Evolutionary conservation across 2,113 vertebrate species (phyloP).

Genomic region (Pantherophis guttatus): DNA sequence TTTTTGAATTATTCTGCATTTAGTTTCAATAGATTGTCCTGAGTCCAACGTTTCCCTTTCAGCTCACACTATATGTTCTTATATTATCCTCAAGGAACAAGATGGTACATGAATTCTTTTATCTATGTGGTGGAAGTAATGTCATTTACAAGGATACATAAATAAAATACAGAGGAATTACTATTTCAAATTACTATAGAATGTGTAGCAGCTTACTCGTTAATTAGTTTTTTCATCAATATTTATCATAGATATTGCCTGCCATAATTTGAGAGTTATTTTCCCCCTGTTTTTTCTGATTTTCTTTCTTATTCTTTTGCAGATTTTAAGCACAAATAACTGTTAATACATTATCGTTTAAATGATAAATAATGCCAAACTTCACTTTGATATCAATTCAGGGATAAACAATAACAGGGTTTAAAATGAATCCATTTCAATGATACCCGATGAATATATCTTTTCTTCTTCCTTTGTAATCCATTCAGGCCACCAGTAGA

Average conservation of each 20-base stretch:
- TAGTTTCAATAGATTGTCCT: background rate
- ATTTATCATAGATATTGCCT: background rate
- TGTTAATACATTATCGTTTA: background rate
- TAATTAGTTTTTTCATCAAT: background rate
- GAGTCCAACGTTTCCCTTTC: background rate
- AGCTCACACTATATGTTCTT: background rate
- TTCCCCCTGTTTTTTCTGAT: too few species aligned
- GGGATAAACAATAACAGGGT: background rate
- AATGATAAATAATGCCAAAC: background rate
- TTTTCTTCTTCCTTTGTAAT: background rate
- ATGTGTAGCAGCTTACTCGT: background rate
- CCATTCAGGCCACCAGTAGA: slow-evolving; percentile 82
- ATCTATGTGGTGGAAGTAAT: background rate
- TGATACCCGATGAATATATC: background rate
- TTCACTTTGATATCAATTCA: background rate
- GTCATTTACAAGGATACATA: background rate
- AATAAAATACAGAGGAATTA: background rate
- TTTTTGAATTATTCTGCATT: background rate
- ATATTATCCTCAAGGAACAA: background rate
- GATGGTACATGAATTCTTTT: background rate
- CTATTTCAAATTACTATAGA: background rate
- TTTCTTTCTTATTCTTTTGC: background rate
- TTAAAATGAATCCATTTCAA: background rate
- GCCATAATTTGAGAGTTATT: background rate
- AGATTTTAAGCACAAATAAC: background rate